Percentiles rank a stretch among this genome's conserved stretches.
These are phyloP conservation scores for Ivindomyrus marchei DNA, from an alignment of 2,113 vertebrate species.

Conservation along the genomic window DNA sequence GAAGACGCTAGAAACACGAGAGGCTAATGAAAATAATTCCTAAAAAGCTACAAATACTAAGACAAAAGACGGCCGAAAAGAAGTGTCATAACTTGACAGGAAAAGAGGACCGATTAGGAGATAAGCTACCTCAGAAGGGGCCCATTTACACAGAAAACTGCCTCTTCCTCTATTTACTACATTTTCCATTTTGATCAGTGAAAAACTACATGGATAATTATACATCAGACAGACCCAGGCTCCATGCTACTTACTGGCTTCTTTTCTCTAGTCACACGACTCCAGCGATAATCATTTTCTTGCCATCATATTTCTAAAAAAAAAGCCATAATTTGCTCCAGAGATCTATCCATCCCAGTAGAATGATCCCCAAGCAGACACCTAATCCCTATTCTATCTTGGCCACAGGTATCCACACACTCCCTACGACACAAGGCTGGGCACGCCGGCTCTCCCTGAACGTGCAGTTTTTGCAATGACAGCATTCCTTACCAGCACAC, in stretches of 20 bases:
- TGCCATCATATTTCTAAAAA: neutral
- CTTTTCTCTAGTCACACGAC: neutral
- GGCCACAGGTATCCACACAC: neutral
- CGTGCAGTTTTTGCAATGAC: conserved; percentile 10
- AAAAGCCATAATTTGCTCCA: neutral
- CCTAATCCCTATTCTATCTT: neutral
- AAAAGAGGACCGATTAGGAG: neutral
- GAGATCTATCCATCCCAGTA: neutral
- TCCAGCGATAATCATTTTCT: neutral
- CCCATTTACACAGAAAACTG: neutral
- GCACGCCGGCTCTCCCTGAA: conserved; percentile 28
- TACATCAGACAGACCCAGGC: neutral
- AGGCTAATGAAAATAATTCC: neutral
- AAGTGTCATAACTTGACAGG: neutral
- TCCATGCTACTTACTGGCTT: neutral
- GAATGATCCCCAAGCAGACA: too few species aligned
- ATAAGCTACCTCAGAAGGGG: neutral
- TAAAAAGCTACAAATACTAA: neutral
- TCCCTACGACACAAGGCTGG: neutral
- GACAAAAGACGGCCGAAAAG: neutral
- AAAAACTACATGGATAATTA: neutral
- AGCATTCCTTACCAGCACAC: conserved; percentile 27
- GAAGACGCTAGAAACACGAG: neutral
- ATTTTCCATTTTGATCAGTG: neutral
- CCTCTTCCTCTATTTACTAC: neutral